phyloP scores from a whole-genome alignment of 2,888 invertebrate species.

The Junonia oenone region DNA sequence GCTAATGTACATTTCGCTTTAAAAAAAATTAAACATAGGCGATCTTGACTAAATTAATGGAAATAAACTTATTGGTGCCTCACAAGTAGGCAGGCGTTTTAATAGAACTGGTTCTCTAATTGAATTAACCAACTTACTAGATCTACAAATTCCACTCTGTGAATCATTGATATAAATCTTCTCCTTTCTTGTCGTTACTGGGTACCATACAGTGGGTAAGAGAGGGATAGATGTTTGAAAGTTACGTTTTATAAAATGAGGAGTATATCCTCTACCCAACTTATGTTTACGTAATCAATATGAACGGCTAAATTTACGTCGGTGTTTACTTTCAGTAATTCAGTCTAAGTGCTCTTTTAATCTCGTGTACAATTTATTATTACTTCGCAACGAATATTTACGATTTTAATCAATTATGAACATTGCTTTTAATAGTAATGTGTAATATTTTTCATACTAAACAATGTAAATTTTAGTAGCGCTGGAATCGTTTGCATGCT shows the following conservation, averaged over 20 bases:
- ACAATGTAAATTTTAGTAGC: neutral
- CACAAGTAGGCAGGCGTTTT: neutral
- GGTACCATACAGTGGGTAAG: neutral
- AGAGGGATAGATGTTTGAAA: neutral
- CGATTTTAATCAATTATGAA: slow-evolving; percentile 23
- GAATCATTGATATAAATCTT: neutral
- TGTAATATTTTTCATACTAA: neutral
- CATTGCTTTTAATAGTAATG: slow-evolving; percentile 6
- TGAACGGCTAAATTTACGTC: slow-evolving; percentile 22
- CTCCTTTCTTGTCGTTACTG: neutral
- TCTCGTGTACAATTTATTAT: slow-evolving; percentile 18
- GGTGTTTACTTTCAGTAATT: slow-evolving; percentile 27
- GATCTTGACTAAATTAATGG: neutral
- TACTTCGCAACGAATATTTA: slow-evolving; percentile 18
- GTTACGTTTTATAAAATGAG: neutral
- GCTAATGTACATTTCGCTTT: neutral
- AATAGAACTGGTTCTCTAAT: neutral
- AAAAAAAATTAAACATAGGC: neutral
- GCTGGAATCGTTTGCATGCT: neutral
- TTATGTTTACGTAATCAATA: slow-evolving; percentile 30
- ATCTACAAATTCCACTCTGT: neutral
- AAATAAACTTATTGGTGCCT: neutral
- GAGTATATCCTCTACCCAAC: slow-evolving; percentile 41
- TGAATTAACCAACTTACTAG: neutral
- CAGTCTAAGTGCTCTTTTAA: slow-evolving; percentile 27